phyloP scores from a whole-genome alignment of 2,113 vertebrate genomes.

The Clinocottus analis region DNA sequence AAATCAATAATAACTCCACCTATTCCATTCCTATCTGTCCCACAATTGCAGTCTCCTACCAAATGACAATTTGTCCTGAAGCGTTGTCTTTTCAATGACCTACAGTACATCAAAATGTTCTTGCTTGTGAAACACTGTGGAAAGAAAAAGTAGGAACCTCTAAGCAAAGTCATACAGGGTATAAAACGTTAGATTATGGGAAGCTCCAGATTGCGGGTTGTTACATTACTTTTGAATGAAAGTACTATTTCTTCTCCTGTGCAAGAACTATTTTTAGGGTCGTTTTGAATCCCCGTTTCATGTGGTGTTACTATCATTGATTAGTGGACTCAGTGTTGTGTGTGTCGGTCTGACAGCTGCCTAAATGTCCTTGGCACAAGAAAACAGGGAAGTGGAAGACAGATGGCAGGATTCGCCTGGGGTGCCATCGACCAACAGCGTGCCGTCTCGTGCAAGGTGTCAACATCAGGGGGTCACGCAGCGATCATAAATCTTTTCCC shows the following conservation, averaged over 20 bases:
- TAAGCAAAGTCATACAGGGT: neutral
- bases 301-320: conserved; percentile 45
- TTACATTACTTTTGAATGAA: neutral
- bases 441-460: conserved; percentile 34
- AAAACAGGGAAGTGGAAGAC: conserved; percentile 55
- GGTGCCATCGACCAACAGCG: conserved; percentile 27
- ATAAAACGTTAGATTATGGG: neutral
- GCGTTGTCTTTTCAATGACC: neutral
- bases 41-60: neutral
- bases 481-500: conserved; percentile 10
- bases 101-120: neutral
- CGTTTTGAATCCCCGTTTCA: conserved; percentile 15
- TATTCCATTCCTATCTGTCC: neutral
- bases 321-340: conserved; percentile 34
- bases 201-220: neutral
- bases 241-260: neutral
- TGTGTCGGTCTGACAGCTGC: conserved; percentile 44
- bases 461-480: conserved; percentile 26
- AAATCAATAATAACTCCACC: neutral
- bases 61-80: neutral
- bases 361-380: conserved; percentile 52
- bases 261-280: conserved; percentile 18
- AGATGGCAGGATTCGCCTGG: conserved; percentile 37
- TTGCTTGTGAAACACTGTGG: neutral
- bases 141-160: neutral